Base-by-base conservation (phyloP, 2,113 vertebrate species). In the Sinocyclocheilus rhinocerous region DNA sequence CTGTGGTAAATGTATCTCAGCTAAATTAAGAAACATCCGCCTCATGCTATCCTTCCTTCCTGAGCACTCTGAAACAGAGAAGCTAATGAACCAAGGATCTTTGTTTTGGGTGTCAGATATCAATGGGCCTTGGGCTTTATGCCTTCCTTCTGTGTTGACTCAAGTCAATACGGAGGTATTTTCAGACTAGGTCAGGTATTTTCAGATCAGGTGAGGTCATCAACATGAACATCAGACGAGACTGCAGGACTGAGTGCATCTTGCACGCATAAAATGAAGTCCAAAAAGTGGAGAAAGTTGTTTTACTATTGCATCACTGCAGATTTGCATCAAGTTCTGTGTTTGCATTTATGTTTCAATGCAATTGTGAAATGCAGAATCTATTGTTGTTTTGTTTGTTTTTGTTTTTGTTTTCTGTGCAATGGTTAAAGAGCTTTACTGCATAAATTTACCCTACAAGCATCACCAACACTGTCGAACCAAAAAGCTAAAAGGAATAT, bases 11-110 rank as follows among this genome's bases (percentile, higher is more conserved):
- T 80, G 48, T 39, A 73, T 26, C 15, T 57, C 50, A 80, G 84
- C 45, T 79, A 55, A 85, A 79, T 55, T 52, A 85, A 78, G 77
- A 80, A 80, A 72, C 78, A 86, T 42, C 77, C 67, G 75, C 76
- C 48, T 69, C 20, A 48, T 20, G n/a, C 52, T 61, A 29, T 20
- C 24, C 52, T 59, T 81, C 67, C 80, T 48, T 81, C 77, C 65
- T 82, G 78, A 12, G 20, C 26, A 6, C 69, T 63, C 20, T 67
- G 26, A 83, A 83, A 59, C 59, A 65, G 70, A 76, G 70, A 69
- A 77, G 42, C 72, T 76, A 67, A 83, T 67, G 22, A 50, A 65
- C 69, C 59, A 87, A 69, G 48, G 72, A 87, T 52, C 52, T 76
- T 65, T 63, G 59, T 63, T 83, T 77, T 67, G 52, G 79, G 22